Conservation (phyloP, 2,888 invertebrate species). For the Meteorus cinctellus region DNA sequence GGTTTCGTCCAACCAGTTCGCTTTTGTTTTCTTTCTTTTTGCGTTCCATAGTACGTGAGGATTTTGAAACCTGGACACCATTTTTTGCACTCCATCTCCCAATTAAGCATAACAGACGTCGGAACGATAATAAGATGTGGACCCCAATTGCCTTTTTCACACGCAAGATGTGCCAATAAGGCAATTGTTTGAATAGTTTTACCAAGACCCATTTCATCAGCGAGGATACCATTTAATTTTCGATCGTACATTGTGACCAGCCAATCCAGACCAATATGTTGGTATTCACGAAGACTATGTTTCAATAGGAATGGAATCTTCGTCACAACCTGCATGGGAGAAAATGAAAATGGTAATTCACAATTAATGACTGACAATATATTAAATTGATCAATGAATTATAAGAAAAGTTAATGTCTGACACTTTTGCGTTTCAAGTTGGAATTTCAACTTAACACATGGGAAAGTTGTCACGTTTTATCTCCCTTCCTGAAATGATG, state of each 20-base stretch:
- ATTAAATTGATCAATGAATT: constrained; percentile 30
- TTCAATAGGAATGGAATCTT: constrained; percentile 94
- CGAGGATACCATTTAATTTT: constrained; percentile 95
- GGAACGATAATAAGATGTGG: constrained; percentile 99
- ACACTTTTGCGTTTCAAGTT: constrained; percentile 54
- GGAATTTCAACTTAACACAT: constrained; percentile 48
- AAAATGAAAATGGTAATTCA: constrained; percentile 35
- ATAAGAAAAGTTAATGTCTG: constrained; percentile 45
- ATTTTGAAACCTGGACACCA: constrained; percentile 99
- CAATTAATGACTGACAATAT: constrained; percentile 20
- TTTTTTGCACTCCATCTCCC: constrained; percentile 99
- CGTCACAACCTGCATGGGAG: constrained; percentile 83
- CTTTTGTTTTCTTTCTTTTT: constrained; percentile 94
- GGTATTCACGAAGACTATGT: constrained; percentile 94
- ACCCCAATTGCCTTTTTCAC: constrained; percentile 95
- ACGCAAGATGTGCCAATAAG: constrained; percentile 93
- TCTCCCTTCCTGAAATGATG: constrained; percentile 69
- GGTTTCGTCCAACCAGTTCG: constrained; percentile 98
- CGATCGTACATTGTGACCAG: constrained; percentile 96
- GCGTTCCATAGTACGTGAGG: constrained; percentile 97
- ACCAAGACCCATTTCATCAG: constrained; percentile 98
- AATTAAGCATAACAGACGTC: constrained; percentile 99
- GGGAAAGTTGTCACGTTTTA: constrained; percentile 54
- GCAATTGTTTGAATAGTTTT: constrained; percentile 99
- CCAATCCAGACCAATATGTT: constrained; percentile 98